A percentile compares a stretch with the other conserved stretches of the same genome.
These are phyloP conservation scores for Periplaneta americana DNA, from an alignment of 1,140 invertebrate genomes.

Conservation along the genomic window DNA sequence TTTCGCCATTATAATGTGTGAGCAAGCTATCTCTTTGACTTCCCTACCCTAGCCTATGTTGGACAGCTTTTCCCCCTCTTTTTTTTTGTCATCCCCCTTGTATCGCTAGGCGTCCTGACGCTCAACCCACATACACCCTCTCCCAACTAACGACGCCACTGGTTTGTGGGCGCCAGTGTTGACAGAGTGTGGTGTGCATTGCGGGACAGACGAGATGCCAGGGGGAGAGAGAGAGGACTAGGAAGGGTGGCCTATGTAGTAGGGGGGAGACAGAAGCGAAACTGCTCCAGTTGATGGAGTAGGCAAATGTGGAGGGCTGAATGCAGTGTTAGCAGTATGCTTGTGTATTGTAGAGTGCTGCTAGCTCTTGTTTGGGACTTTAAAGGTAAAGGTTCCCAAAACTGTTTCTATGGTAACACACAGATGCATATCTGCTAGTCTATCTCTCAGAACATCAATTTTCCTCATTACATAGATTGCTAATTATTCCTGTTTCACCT, in stretches of 20 bases:
- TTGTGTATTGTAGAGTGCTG: background rate
- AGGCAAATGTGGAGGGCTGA: background rate
- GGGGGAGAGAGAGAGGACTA: background rate
- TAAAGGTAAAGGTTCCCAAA: background rate
- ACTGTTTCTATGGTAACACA: too few species aligned
- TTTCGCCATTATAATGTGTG: background rate
- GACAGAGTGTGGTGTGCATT: slow-evolving; percentile 12
- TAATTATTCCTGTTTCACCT: too few species aligned
- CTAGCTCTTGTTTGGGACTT: background rate
- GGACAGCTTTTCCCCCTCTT: background rate
- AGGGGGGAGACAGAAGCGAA: background rate
- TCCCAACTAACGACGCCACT: slow-evolving; percentile 10
- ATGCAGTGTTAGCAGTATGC: background rate
- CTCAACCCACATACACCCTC: too few species aligned
- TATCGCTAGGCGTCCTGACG: slow-evolving; percentile 4
- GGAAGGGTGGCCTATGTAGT: background rate
- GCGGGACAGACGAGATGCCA: background rate
- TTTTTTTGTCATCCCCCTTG: background rate
- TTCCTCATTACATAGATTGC: too few species aligned
- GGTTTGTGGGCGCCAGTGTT: slow-evolving; percentile 10
- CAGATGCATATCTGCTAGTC: too few species aligned
- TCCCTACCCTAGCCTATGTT: background rate
- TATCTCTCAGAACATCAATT: too few species aligned
- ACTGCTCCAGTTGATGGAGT: background rate
- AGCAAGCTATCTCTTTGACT: background rate